Percentiles rank a stretch among this genome's conserved stretches.
These are phyloP conservation scores for Lasius fuliginosus DNA, from an alignment of 2,888 invertebrate genomes.

Conservation along the genomic window DNA sequence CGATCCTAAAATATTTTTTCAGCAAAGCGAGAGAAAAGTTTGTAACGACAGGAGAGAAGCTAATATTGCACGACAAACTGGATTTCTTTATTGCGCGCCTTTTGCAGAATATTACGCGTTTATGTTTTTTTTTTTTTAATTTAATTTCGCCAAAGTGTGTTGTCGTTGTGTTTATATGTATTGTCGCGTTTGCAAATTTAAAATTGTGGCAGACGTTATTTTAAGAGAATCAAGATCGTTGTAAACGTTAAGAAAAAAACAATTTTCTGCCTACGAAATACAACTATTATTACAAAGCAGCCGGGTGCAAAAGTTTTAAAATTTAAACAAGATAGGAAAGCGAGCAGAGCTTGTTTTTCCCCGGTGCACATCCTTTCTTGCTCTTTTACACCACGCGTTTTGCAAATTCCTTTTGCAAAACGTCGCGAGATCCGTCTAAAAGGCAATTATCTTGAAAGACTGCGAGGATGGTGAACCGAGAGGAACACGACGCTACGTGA, in stretches of 20 bases:
- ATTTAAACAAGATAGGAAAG: conserved; percentile 41
- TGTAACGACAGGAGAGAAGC: neutral
- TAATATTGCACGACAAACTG: neutral
- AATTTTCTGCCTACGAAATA: conserved; percentile 33
- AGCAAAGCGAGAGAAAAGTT: neutral
- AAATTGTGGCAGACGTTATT: neutral
- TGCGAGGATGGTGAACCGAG: conserved; percentile 37
- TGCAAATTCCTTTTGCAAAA: conserved; percentile 44
- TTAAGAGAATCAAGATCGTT: conserved; percentile 23
- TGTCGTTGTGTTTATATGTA: neutral
- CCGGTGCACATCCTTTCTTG: conserved; percentile 8
- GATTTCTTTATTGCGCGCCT: conserved; percentile 24
- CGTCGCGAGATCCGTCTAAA: conserved; percentile 31
- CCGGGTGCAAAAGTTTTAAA: conserved; percentile 33
- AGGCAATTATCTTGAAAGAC: conserved; percentile 52
- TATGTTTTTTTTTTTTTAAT: no score
- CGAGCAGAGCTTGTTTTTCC: conserved; percentile 25
- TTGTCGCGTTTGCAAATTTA: conserved; percentile 12
- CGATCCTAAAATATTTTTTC: conserved; percentile 4
- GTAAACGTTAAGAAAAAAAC: neutral
- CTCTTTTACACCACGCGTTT: conserved; percentile 6
- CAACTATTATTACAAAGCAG: conserved; percentile 33
- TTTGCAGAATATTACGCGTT: conserved; percentile 1
- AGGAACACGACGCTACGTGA: conserved; percentile 13
- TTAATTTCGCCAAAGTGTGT: conserved; percentile 4